A percentile compares a stretch with the other conserved stretches of the same genome.
phyloP scores from a whole-genome alignment of 2,113 vertebrate genomes.

The Hiodon alosoides region DNA sequence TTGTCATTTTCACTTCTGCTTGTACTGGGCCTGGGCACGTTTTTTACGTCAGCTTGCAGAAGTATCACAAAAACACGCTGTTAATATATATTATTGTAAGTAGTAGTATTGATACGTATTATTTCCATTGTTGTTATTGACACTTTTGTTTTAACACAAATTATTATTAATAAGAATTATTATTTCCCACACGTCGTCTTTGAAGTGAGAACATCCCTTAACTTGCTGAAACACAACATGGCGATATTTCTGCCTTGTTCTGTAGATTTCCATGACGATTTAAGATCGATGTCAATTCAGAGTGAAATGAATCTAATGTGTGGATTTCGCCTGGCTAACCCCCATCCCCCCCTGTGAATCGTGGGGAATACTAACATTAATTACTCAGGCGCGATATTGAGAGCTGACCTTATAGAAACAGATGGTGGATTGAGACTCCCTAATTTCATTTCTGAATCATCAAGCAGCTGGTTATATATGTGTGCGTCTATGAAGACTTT shows the following conservation, averaged over 20 bases:
- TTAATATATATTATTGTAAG: too few species aligned
- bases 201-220: neutral
- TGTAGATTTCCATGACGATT: neutral
- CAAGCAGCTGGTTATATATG: conserved; percentile 7
- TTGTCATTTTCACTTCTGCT: too few species aligned
- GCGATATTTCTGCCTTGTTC: neutral
- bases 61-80: too few species aligned
- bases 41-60: too few species aligned
- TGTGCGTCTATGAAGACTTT: neutral
- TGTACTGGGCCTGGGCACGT: too few species aligned
- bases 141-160: too few species aligned
- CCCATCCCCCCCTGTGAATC: neutral
- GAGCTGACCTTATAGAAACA: conserved; percentile 6
- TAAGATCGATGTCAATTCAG: neutral
- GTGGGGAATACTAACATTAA: neutral
- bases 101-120: too few species aligned
- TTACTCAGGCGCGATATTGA: conserved; percentile 10
- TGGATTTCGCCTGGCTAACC: neutral
- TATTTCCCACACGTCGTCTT: too few species aligned
- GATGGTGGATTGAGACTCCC: neutral
- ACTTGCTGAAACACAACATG: neutral
- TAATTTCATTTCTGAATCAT: conserved; percentile 11
- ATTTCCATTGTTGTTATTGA: too few species aligned
- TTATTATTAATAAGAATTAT: too few species aligned
- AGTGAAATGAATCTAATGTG: neutral